Percentiles rank a stretch among this genome's conserved stretches.
phyloP scores from a whole-genome alignment of 2,888 invertebrate species.

The Polymixis flavicincta region DNA sequence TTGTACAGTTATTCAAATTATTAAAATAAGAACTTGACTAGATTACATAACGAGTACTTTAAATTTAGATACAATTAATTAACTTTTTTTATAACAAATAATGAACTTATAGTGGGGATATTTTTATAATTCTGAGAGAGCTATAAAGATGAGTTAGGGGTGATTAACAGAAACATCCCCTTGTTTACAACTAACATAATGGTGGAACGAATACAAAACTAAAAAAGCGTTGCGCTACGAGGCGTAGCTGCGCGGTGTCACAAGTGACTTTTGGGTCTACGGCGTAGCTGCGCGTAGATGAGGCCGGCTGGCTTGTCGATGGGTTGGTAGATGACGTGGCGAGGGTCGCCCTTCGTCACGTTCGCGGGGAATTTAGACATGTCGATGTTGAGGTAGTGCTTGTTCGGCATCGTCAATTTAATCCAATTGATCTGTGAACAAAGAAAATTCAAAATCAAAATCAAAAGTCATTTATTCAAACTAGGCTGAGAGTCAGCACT shows the following conservation, averaged over 20 bases:
- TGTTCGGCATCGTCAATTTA: constrained; percentile 95
- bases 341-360: constrained; percentile 91
- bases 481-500: too few relatives aligned
- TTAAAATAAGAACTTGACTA: constrained; percentile 65
- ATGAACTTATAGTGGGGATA: constrained; percentile 51
- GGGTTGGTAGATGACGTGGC: constrained; percentile 93
- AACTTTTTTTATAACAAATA: constrained; percentile 48
- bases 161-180: constrained; percentile 50
- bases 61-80: constrained; percentile 56
- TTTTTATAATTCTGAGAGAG: constrained; percentile 44
- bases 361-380: constrained; percentile 93
- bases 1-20: constrained; percentile 52
- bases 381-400: constrained; percentile 94
- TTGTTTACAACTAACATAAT: constrained; percentile 52
- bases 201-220: constrained; percentile 47
- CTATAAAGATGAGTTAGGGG: constrained; percentile 46
- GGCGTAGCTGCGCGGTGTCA: constrained; percentile 85
- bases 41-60: constrained; percentile 62
- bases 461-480: too few relatives aligned
- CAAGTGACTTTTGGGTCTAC: constrained; percentile 90
- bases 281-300: constrained; percentile 93
- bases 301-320: constrained; percentile 95
- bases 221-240: constrained; percentile 66
- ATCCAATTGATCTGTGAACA: constrained; percentile 92
- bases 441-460: constrained; percentile 52